phyloP scores from a whole-genome alignment of 2,888 invertebrate genomes.

The Ceriagrion tenellum region DNA sequence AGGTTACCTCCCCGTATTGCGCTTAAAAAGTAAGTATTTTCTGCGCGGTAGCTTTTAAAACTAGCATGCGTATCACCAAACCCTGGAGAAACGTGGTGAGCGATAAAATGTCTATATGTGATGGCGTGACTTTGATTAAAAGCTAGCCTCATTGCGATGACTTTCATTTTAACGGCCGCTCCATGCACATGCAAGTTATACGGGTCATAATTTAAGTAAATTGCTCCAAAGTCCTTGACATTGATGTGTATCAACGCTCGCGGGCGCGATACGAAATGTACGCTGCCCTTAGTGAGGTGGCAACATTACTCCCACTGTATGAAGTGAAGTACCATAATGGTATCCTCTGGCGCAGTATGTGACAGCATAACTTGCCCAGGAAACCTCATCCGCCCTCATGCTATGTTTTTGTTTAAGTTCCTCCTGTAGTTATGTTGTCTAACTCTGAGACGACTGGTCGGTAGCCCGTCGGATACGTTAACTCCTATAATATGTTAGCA shows the following conservation, averaged over 20 bases:
- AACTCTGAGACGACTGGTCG: no score
- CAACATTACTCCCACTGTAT: neutral
- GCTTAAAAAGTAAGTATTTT: neutral
- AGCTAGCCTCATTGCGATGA: neutral
- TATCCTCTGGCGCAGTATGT: no score
- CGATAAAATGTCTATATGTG: neutral
- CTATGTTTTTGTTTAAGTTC: no score
- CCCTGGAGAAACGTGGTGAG: neutral
- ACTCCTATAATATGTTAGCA: no score
- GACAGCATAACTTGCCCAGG: no score
- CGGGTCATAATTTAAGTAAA: neutral
- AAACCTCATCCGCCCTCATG: no score
- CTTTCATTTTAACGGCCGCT: neutral
- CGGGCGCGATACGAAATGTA: neutral
- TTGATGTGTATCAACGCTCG: neutral
- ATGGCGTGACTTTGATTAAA: constrained; percentile 28
- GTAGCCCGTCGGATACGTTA: no score
- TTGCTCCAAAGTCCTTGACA: neutral
- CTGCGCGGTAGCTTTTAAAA: neutral
- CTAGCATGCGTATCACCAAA: neutral
- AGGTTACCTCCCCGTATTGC: neutral
- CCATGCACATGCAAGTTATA: neutral
- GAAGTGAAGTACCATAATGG: neutral
- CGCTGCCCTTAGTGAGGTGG: neutral
- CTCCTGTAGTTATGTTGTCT: no score